Base-by-base conservation (phyloP, 2,113 vertebrate species). In the Rhea pennata region DNA sequence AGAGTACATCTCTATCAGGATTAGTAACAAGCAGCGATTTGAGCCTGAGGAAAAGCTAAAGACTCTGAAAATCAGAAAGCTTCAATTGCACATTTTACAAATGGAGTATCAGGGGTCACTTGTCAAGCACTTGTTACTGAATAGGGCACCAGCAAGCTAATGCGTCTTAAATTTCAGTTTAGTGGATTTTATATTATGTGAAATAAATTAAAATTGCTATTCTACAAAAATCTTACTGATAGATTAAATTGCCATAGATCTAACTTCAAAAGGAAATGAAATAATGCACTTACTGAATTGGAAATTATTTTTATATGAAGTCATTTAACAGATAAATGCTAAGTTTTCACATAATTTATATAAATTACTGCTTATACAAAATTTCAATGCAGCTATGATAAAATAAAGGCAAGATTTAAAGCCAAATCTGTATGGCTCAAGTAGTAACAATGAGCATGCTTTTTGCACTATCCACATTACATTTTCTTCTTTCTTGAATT, bases 41-140 rank as follows among this genome's bases (percentile, higher is more conserved):
- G 96, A 99, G 98, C 95, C 97, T 99, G 96, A 98, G 99, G 81
- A 99, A 99, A 91, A 99, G 98, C 98, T 99, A 98, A 98, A 96
- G 95, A 92, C 84, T 66, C 4, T 70, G 73, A 58, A 74, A 83
- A 59, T 69, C 82, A 54, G n/a, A 64, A 66, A 87, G 87, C 93
- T 95, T 84, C 69, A 78, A 13, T 93, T 93, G 87, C 79, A 90
- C 91, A 95, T 61, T 73, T 92, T 82, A 51, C 79, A 84, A 84
- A 92, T 2, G 8, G 90, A 91, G 42, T 27, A 88, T 95, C 88
- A 95, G 97, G 95, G 95, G 92, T 88, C 95, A 92, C 84, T 94
- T 75, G 58, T 39, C 88, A 91, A 95, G 90, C 92, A 93, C 76
- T 90, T 92, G 93, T 92, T 96, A 89, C 77, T 92, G 79, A 96